These are phyloP conservation scores for Spisula subtruncata DNA, from an alignment of 2,888 invertebrate genomes.

Conservation along the genomic window DNA sequence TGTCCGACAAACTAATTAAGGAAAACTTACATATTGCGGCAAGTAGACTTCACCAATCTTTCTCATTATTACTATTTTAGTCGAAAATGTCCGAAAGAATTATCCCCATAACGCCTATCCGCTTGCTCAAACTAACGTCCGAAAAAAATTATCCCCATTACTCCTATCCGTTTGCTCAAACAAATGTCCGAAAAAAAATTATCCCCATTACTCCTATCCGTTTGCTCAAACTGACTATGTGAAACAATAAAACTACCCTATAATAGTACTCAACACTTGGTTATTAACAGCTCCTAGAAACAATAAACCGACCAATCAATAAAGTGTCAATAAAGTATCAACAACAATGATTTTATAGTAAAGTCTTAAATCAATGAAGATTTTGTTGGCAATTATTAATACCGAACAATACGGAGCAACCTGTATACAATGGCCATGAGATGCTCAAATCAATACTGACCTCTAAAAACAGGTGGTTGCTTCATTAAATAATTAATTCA, in stretches of 20 bases:
- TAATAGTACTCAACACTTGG: background rate
- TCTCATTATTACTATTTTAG: conserved; percentile 17
- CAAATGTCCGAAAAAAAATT: too few relatives aligned
- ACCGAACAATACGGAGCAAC: background rate
- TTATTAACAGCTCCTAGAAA: background rate
- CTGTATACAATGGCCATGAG: background rate
- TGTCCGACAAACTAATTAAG: background rate
- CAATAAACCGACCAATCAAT: background rate
- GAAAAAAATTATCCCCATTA: background rate
- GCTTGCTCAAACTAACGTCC: too few relatives aligned
- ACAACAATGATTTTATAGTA: background rate
- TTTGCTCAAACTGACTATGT: background rate
- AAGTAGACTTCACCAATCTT: conserved; percentile 43
- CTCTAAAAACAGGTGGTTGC: background rate
- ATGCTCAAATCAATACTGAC: background rate
- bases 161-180: too few relatives aligned
- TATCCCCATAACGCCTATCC: background rate
- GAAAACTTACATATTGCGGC: conserved; percentile 64
- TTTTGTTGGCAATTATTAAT: background rate
- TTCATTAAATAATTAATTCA: background rate
- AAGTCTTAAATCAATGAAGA: conserved; percentile 2
- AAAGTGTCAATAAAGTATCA: background rate
- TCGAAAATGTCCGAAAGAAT: background rate
- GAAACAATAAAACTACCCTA: background rate
- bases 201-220: background rate